Base-by-base conservation (phyloP, 2,113 vertebrate genomes). In the Oenanthe oenanthe region DNA sequence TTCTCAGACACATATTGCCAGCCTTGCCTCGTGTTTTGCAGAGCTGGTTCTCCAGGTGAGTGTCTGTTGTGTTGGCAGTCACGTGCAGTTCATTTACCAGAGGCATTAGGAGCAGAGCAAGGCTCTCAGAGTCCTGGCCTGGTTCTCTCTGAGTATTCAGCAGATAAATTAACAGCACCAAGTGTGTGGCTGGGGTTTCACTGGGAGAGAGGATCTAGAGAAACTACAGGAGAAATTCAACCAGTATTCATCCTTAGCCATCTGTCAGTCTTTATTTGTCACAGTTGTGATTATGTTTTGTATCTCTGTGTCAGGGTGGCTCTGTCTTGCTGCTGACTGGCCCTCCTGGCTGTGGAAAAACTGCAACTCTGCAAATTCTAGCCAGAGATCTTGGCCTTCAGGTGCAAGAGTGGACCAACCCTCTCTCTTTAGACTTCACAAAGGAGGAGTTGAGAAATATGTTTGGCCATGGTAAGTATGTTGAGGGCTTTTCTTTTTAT, bases 341-440 rank as follows among this genome's bases (percentile, higher is more conserved):
- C 65, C 99, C 99, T 36, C 97, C 99, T 18, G 99, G 99, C 71
- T 99, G 99, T 96, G 99, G 99, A 50, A 99, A 99, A 96, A 99
- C 99, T 9, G 97, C 98, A 63, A 99, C 99, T 57, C 36, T 99
- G 93, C 98, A 96, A 67, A 98, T 99, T 89, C 65, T 99, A 63
- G 97, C 97, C 57, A 97, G 91, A 92, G 98, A 99, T 43, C 95
- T 98, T 91, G 97, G 97, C 29, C 81, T 99, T 93, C 97, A 98
- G 47, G 88, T 99, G 54, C 99, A 99, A 87, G 99, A 99, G 80
- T 99, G 99, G 99, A 98, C 97, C 82, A 99, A 99, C 96, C 99
- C 99, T 17, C n/a, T 98, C 72, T 97, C 96, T 47, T 92, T 96
- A 45, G 97, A 99, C 94, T 98, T 98, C 74, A 95, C 97, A 82